Percentiles rank a stretch among this genome's conserved stretches.
These are phyloP conservation scores for Rhabdomys dilectus DNA, from an alignment of 2,113 vertebrate species.

Conservation along the genomic window DNA sequence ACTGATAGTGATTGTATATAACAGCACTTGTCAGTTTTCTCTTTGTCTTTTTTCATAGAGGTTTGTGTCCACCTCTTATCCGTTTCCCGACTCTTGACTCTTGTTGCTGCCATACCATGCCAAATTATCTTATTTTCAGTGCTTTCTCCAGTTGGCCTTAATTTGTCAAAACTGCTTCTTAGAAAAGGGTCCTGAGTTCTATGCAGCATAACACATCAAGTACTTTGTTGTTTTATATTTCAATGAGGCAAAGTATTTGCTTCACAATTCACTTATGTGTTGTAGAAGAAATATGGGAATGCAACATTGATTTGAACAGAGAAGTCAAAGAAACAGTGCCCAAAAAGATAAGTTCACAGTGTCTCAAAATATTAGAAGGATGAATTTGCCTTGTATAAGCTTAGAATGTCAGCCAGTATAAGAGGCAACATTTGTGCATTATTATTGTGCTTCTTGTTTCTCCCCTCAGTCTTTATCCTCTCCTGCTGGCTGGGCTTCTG, in stretches of 20 bases:
- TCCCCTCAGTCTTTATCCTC: slow-evolving; percentile 34
- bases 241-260: slow-evolving; percentile 22
- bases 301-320: slow-evolving; percentile 42
- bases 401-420: slow-evolving; percentile 42
- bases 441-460: background rate
- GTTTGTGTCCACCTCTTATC: slow-evolving; percentile 52
- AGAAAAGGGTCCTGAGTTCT: slow-evolving; percentile 31
- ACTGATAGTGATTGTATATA: background rate
- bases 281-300: slow-evolving; percentile 1
- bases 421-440: slow-evolving; percentile 40
- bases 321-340: slow-evolving; percentile 22
- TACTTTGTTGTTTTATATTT: slow-evolving; percentile 23
- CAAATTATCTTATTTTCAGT: background rate
- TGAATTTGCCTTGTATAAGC: slow-evolving; percentile 27
- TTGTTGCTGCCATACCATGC: background rate
- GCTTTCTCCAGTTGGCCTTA: background rate
- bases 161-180: background rate
- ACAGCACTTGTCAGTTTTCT: slow-evolving; percentile 37
- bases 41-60: background rate
- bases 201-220: background rate
- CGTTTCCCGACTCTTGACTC: background rate
- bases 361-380: slow-evolving; percentile 34
- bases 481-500: background rate
- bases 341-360: slow-evolving; percentile 7
- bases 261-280: slow-evolving; percentile 42